phyloP scores from a whole-genome alignment of 2,888 invertebrate genomes.

The Drosophila setosimentum region DNA sequence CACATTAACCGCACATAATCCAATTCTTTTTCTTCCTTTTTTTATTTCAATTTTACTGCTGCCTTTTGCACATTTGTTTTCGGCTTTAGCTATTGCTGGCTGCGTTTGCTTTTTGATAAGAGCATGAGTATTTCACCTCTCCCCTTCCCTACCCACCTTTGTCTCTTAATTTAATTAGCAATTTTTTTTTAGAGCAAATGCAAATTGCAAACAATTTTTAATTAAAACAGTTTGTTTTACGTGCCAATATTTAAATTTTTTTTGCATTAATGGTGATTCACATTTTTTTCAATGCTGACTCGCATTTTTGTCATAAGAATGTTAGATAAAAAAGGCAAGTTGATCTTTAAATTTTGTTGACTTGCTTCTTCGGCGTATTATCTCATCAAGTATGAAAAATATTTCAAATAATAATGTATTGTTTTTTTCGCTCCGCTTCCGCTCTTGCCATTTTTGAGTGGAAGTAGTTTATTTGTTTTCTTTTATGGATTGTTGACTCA shows the following conservation, averaged over 20 bases:
- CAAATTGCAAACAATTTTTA: conserved; percentile 70
- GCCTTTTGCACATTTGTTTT: conserved; percentile 42
- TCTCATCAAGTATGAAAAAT: conserved; percentile 24
- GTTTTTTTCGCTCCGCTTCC: conserved; percentile 1
- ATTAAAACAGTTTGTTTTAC: conserved; percentile 69
- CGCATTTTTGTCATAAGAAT: not conserved
- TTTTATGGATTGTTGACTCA: conserved; percentile 31
- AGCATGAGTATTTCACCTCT: conserved; percentile 24
- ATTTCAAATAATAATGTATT: not conserved
- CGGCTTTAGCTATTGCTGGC: conserved; percentile 46
- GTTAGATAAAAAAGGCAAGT: conserved; percentile 26
- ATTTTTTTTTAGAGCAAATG: conserved; percentile 53
- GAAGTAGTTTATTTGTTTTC: conserved; percentile 4
- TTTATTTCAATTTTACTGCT: conserved; percentile 25
- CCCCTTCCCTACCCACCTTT: not conserved
- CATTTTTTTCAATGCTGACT: not conserved
- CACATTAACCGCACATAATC: conserved; percentile 73
- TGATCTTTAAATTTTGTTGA: conserved; percentile 61
- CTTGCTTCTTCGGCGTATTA: conserved; percentile 27
- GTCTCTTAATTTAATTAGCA: conserved; percentile 72
- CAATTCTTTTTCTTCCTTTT: conserved; percentile 57
- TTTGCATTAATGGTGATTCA: conserved; percentile 51
- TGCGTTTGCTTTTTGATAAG: conserved; percentile 68
- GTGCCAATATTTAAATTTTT: conserved; percentile 49
- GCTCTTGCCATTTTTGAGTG: conserved; percentile 1